Conservation (phyloP, 1,140 invertebrate species). For the Saccostrea echinata region DNA sequence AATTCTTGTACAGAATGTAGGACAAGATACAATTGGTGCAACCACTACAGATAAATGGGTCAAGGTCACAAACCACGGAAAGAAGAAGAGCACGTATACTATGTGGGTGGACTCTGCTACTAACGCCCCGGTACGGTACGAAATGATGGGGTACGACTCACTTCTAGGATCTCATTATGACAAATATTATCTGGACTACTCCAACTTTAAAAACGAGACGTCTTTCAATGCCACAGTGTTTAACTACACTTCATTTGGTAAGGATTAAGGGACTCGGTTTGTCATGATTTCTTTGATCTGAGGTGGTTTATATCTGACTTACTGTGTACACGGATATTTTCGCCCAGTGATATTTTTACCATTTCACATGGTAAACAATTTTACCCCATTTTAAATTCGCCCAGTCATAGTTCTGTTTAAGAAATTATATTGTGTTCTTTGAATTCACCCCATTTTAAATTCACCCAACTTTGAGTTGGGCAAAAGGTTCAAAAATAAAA, state of each 20-base stretch:
- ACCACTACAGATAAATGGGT: slow-evolving; percentile 86
- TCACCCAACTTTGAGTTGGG: no score
- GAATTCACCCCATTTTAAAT: no score
- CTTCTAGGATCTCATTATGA: slow-evolving; percentile 97
- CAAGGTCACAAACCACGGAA: slow-evolving; percentile 84
- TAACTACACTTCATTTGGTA: slow-evolving; percentile 2
- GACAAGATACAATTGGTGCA: slow-evolving; percentile 59
- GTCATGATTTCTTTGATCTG: no score
- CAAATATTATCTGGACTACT: slow-evolving; percentile 94
- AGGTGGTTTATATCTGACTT: no score
- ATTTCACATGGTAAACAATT: no score
- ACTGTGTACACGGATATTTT: no score
- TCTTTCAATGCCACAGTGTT: neutral
- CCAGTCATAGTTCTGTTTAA: no score
- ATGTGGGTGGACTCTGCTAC: slow-evolving; percentile 71
- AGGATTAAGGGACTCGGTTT: no score
- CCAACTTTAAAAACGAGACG: slow-evolving; percentile 82
- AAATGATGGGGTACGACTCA: slow-evolving; percentile 95
- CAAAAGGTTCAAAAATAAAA: no score
- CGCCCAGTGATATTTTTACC: no score
- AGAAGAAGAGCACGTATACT: slow-evolving; percentile 93
- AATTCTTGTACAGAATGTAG: slow-evolving; percentile 44
- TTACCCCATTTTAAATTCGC: no score
- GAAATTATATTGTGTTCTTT: no score
- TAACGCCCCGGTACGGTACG: slow-evolving; percentile 87